phyloP scores from a whole-genome alignment of 1,140 invertebrate genomes.

The Caligus rogercresseyi region DNA sequence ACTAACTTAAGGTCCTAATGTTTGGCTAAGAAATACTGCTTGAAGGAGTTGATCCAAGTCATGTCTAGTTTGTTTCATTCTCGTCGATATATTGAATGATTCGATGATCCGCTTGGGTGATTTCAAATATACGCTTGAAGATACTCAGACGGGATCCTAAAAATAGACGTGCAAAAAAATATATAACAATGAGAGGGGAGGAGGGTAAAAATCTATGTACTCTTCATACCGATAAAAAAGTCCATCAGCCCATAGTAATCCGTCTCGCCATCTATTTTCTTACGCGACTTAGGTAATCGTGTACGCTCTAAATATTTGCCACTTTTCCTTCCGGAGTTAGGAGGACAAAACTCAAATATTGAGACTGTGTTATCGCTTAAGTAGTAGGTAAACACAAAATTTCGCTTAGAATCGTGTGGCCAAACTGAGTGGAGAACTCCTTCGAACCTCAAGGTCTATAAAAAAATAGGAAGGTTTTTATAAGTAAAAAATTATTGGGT shows the following conservation, averaged over 20 bases:
- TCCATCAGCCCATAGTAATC: slow-evolving; percentile 6
- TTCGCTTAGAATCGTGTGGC: slow-evolving; percentile 29
- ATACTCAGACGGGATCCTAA: background rate
- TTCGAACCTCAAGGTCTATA: slow-evolving; percentile 8
- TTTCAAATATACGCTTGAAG: slow-evolving; percentile 1
- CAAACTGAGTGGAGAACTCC: background rate
- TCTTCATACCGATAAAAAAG: slow-evolving; percentile 15
- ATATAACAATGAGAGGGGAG: background rate
- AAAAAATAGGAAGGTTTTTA: slow-evolving; percentile 3
- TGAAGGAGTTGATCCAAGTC: background rate
- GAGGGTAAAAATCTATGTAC: background rate
- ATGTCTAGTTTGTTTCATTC: background rate
- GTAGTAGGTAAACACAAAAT: slow-evolving; percentile 60
- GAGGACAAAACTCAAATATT: slow-evolving; percentile 40
- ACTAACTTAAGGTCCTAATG: background rate
- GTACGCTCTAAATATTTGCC: background rate
- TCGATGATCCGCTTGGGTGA: slow-evolving; percentile 1
- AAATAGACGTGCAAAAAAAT: background rate
- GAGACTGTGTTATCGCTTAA: slow-evolving; percentile 77
- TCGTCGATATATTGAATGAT: slow-evolving; percentile 3
- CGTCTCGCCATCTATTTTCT: slow-evolving; percentile 8
- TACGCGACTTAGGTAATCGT: background rate
- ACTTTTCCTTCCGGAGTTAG: slow-evolving; percentile 7
- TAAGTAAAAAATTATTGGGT: background rate
- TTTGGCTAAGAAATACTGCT: background rate